Evolutionary conservation across 2,113 vertebrate species (phyloP).

Genomic region (Ochotona princeps): DNA sequence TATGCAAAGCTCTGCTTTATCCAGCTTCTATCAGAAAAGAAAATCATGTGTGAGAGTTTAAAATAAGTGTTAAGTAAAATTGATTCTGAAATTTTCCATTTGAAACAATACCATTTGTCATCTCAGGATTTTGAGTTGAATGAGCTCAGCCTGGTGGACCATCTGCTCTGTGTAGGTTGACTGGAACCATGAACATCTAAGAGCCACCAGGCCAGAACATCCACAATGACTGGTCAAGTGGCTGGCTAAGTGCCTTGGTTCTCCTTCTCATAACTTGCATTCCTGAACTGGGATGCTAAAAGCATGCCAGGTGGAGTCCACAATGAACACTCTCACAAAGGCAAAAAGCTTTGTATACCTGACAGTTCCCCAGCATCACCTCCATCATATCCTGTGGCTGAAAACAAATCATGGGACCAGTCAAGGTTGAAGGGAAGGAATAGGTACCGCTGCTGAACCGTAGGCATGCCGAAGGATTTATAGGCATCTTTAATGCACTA

Average conservation of each 20-base stretch:
- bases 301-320: neutral
- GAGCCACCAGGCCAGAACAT: accelerated
- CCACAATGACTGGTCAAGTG: accelerated
- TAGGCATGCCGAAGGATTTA: neutral
- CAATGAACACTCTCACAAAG: neutral
- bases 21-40: neutral
- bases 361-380: neutral
- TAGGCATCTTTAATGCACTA: neutral
- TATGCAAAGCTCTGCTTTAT: neutral
- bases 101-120: neutral
- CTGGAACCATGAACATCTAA: neutral
- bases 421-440: neutral
- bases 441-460: neutral
- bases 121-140: neutral
- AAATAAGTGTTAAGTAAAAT: neutral
- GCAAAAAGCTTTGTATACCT: neutral
- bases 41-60: neutral
- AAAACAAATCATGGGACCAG: neutral
- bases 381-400: neutral
- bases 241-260: neutral
- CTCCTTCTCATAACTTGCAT: neutral
- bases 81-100: neutral
- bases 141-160: too few species aligned
- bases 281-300: neutral
- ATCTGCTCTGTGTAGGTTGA: too few species aligned